Base-by-base conservation (phyloP, 1,140 invertebrate genomes). In the Eufriesea mexicana region DNA sequence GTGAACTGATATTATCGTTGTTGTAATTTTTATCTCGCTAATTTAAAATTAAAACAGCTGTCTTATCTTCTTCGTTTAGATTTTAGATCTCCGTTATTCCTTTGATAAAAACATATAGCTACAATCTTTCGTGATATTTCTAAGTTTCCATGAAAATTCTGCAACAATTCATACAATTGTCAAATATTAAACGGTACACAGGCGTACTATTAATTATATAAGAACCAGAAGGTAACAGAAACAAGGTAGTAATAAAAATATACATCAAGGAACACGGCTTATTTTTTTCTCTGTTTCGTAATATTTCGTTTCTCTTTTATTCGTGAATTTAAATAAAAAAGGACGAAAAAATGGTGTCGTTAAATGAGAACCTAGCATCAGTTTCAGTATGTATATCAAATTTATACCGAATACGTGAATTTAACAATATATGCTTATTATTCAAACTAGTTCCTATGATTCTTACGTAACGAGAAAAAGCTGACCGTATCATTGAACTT, bases 381-480 rank as follows among this genome's bases (percentile, higher is more conserved):
- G 14, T n/a, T 20, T 5, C 18, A 55, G 10, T 59, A 47, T 59
- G 47, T 2, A n/a, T 10, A 1, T 14, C 20, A 28, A 47, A 59
- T 42, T 12, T 28, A n/a, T 59, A 16, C 14, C 16, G 5, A 51
- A 70, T 18, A 25, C 18, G 16, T 25, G n/a, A 25, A 73, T 49
- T 8, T 20, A 12, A 10, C 10, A 62, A 35, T 49, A 49, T 28
- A 55, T 18, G 57, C 14, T 42, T 55, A 42, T n/a, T 67, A 66
- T 75, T 81, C 47, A n/a, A 73, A 57, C 1, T 7, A 67, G 35
- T 7, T 76, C 75, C 45, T 8, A 76, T n/a, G 57, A 81, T 49
- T 68, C 61, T 82, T 82, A 82, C 42, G 45, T 82, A 82, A 82
- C 59, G 42, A 9, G 28, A 25, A 14, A 47, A 47, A 75, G 42